Percentiles rank a stretch among this genome's conserved stretches.
Evolutionary conservation across 2,113 vertebrate genomes (phyloP).

Genomic region (Calidris pygmaea): DNA sequence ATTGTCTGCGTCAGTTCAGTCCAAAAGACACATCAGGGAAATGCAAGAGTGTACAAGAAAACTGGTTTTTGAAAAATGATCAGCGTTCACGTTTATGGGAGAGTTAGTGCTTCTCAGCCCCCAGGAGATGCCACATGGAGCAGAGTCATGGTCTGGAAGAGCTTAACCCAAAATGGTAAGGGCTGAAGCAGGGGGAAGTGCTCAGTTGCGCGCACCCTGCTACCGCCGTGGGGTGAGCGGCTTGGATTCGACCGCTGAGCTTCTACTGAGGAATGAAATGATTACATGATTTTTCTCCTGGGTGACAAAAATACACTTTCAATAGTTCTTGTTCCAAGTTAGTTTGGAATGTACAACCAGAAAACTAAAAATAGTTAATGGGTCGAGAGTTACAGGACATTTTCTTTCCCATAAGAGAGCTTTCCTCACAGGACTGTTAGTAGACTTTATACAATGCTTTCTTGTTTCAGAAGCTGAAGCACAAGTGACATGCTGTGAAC

Average conservation of each 20-base stretch:
- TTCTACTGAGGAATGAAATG: background rate
- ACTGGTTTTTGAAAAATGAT: background rate
- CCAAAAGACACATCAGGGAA: background rate
- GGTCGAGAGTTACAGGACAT: background rate
- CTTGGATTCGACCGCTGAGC: too few species aligned
- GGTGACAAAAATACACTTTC: background rate
- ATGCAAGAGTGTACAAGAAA: background rate
- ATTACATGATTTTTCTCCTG: background rate
- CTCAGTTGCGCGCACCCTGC: background rate
- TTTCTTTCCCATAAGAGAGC: background rate
- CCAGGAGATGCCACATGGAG: background rate
- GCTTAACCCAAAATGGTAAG: background rate
- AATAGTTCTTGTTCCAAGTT: background rate
- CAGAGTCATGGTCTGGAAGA: background rate
- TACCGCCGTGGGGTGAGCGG: background rate
- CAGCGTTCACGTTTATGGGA: background rate
- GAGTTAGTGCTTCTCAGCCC: background rate
- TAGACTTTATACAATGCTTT: background rate
- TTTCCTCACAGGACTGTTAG: background rate
- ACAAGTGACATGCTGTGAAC: background rate
- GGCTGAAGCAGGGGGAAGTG: background rate
- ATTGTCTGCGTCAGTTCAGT: background rate
- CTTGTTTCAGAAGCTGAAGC: background rate
- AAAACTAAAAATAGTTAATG: slow-evolving; percentile 23
- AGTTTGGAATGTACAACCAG: background rate